A percentile compares a stretch with the other conserved stretches of the same genome.
Evolutionary conservation across 2,888 invertebrate species (phyloP).

Genomic region (Tuberolachnus salignus): DNA sequence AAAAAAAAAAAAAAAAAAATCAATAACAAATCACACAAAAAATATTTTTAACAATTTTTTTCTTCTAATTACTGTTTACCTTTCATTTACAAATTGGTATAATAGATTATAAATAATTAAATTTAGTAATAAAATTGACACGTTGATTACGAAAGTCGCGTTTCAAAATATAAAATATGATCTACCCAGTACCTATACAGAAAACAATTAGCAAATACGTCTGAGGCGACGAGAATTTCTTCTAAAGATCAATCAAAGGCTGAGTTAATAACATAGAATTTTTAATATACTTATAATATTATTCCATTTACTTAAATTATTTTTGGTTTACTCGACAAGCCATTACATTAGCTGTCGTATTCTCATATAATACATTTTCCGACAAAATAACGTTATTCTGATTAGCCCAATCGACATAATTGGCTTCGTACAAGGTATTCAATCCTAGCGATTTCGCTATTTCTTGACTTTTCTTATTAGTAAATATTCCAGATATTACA

Average conservation of each 20-base stretch:
- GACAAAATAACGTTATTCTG: constrained; percentile 29
- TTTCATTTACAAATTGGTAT: no score
- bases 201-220: no score
- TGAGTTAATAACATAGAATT: not conserved
- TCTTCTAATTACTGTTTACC: no score
- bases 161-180: no score
- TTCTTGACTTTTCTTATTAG: constrained; percentile 33
- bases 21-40: no score
- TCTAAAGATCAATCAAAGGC: not conserved
- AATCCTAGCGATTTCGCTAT: constrained; percentile 36
- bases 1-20: no score
- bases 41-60: no score
- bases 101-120: no score
- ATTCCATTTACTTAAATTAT: not conserved
- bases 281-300: no score
- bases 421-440: not conserved
- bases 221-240: not conserved
- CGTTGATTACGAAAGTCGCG: no score
- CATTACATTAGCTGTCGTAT: constrained; percentile 15
- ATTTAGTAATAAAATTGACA: no score
- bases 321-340: constrained; percentile 30
- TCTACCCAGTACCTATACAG: no score
- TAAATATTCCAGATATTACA: constrained; percentile 41
- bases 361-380: not conserved
- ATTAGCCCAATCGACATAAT: constrained; percentile 33